Evolutionary conservation across 2,888 invertebrate species (phyloP).

Genomic region (Silvanus unidentatus): DNA sequence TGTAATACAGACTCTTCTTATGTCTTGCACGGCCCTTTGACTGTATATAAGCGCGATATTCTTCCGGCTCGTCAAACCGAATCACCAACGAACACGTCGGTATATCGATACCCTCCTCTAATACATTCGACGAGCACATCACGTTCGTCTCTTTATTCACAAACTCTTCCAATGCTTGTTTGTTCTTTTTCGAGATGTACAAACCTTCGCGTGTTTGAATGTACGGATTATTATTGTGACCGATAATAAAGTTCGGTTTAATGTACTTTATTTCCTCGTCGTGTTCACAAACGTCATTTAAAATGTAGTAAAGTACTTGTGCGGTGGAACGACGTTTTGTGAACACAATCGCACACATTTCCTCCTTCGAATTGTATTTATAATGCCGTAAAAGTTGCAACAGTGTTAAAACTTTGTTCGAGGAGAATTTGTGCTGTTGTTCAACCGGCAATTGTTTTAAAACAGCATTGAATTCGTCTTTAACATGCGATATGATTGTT

Average conservation of each 20-base stretch:
- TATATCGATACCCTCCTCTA: constrained; percentile 89
- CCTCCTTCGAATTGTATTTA: constrained; percentile 46
- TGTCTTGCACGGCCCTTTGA: constrained; percentile 85
- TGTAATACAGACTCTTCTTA: constrained; percentile 53
- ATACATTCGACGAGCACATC: constrained; percentile 68
- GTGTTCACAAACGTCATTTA: constrained; percentile 50
- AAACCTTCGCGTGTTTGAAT: constrained; percentile 53
- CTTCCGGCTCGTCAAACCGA: constrained; percentile 63
- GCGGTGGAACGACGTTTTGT: constrained; percentile 69
- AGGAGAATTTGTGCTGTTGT: constrained; percentile 52
- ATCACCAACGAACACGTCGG: constrained; percentile 75
- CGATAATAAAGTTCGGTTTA: constrained; percentile 68
- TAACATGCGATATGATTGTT: constrained; percentile 47
- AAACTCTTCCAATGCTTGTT: constrained; percentile 53
- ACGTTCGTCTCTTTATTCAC: constrained; percentile 57
- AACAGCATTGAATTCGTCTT: constrained; percentile 49
- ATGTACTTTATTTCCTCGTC: constrained; percentile 54
- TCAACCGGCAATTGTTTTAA: constrained; percentile 47
- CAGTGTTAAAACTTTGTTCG: constrained; percentile 55
- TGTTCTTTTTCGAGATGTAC: constrained; percentile 48
- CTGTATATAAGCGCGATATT: constrained; percentile 79
- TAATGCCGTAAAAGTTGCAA: constrained; percentile 57
- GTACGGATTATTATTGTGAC: constrained; percentile 55
- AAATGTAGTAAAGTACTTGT: constrained; percentile 64
- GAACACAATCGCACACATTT: constrained; percentile 66